phyloP scores from a whole-genome alignment of 2,113 vertebrate genomes.

The Albula glossodonta region DNA sequence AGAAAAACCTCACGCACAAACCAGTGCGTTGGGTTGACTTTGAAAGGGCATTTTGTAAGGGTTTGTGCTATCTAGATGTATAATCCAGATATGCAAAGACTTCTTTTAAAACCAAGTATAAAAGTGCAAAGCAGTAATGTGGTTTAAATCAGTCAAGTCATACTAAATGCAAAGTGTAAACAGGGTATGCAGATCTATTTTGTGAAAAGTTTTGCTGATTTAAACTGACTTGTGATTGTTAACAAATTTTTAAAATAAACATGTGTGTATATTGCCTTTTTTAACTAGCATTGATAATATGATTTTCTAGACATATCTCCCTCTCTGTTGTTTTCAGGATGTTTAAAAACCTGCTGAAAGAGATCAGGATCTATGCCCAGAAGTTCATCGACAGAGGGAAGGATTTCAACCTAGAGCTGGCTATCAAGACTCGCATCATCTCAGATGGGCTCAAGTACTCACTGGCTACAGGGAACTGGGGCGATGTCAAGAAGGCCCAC shows the following conservation, averaged over 20 bases:
- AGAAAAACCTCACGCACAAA: no score
- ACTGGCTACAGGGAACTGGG: slow-evolving; percentile 97
- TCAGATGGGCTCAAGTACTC: slow-evolving; percentile 97
- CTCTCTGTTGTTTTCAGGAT: slow-evolving; percentile 71
- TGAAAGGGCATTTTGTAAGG: no score
- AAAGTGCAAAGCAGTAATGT: not conserved
- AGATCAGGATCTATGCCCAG: slow-evolving; percentile 96
- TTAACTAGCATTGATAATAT: not conserved
- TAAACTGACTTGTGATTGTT: no score
- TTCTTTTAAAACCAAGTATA: no score
- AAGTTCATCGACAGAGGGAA: slow-evolving; percentile 97
- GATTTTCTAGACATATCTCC: not conserved
- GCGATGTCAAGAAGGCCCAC: slow-evolving; percentile 98
- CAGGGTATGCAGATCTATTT: no score
- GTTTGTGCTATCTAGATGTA: no score
- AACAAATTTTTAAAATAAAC: no score
- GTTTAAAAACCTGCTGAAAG: slow-evolving; percentile 99
- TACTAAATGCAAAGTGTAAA: no score
- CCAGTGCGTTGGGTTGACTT: no score
- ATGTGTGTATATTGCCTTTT: not conserved
- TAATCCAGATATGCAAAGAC: no score
- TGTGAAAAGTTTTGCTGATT: no score
- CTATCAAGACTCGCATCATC: slow-evolving; percentile 97
- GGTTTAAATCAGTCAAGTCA: no score
- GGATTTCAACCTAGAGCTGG: slow-evolving; percentile 96